Percentiles rank a stretch among this genome's conserved stretches.
Evolutionary conservation across 2,797 vertebrate genomes (phyloP).

Genomic region (Clarias fuscus): DNA sequence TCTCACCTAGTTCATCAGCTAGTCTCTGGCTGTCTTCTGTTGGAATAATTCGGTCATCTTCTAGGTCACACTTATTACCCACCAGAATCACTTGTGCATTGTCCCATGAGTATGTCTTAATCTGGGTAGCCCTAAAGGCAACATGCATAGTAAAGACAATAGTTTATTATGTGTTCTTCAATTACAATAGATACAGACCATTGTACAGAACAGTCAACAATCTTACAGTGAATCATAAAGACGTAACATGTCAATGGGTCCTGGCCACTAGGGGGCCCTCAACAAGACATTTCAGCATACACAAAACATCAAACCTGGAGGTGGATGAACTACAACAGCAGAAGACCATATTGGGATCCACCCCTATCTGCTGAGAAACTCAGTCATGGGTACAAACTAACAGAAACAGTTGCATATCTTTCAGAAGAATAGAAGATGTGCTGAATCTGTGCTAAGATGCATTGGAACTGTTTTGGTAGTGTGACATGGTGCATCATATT

Average conservation of each 20-base stretch:
- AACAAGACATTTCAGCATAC: no score
- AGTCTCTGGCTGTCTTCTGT: conserved; percentile 83
- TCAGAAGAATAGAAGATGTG: no score
- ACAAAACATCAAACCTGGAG: no score
- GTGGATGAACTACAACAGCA: no score
- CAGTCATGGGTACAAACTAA: no score
- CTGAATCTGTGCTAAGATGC: neutral
- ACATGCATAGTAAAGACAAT: neutral
- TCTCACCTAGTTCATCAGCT: conserved; percentile 83
- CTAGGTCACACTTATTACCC: conserved; percentile 91
- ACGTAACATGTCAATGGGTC: neutral
- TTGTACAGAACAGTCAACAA: neutral
- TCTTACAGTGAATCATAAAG: neutral
- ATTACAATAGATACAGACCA: neutral
- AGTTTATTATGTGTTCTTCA: neutral
- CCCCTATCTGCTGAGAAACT: no score
- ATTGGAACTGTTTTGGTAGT: neutral
- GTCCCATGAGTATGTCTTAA: conserved; percentile 93
- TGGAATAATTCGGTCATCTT: conserved; percentile 84
- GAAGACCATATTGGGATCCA: no score
- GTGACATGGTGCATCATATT: no score
- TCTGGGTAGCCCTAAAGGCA: conserved; percentile 85
- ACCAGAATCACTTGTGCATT: conserved; percentile 92
- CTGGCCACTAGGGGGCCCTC: neutral
- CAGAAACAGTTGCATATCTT: no score